Conservation (phyloP, 2,888 invertebrate species). For the Melieria crassipennis region DNA sequence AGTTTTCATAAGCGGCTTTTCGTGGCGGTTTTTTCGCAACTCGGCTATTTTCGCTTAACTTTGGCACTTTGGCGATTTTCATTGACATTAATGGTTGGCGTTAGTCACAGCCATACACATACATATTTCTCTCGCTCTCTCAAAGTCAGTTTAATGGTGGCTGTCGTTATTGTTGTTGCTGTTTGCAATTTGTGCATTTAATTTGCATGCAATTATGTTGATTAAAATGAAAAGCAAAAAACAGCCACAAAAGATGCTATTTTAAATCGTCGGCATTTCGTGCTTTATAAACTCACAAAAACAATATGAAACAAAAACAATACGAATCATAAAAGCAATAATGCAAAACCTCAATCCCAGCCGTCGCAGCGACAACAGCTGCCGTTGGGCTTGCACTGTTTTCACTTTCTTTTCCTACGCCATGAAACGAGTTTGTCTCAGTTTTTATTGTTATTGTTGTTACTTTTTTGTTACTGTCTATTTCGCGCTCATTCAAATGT, state of each 20-base stretch:
- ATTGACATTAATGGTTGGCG: too few relatives aligned
- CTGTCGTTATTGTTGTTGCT: too few relatives aligned
- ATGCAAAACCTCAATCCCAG: not conserved
- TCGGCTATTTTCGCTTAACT: too few relatives aligned
- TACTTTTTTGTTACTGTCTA: not conserved
- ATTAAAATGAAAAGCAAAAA: not conserved
- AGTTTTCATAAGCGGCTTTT: too few relatives aligned
- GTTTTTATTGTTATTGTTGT: slow-evolving; percentile 1
- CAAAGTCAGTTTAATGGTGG: too few relatives aligned
- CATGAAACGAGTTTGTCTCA: slow-evolving; percentile 38
- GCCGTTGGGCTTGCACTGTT: slow-evolving; percentile 18
- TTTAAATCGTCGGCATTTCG: not conserved
- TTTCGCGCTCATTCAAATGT: slow-evolving; percentile 1
- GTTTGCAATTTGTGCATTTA: not conserved
- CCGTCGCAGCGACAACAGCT: slow-evolving; percentile 2
- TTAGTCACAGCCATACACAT: too few relatives aligned
- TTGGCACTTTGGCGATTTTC: too few relatives aligned
- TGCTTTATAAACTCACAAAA: slow-evolving; percentile 8
- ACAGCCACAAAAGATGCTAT: not conserved
- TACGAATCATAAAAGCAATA: not conserved
- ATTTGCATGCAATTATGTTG: slow-evolving; percentile 2
- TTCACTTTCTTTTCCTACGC: slow-evolving; percentile 42
- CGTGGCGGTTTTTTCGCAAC: too few relatives aligned
- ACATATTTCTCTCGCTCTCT: too few relatives aligned
- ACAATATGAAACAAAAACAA: not conserved